phyloP scores from a whole-genome alignment of 2,888 invertebrate genomes.

The Ephialtes manifestator region DNA sequence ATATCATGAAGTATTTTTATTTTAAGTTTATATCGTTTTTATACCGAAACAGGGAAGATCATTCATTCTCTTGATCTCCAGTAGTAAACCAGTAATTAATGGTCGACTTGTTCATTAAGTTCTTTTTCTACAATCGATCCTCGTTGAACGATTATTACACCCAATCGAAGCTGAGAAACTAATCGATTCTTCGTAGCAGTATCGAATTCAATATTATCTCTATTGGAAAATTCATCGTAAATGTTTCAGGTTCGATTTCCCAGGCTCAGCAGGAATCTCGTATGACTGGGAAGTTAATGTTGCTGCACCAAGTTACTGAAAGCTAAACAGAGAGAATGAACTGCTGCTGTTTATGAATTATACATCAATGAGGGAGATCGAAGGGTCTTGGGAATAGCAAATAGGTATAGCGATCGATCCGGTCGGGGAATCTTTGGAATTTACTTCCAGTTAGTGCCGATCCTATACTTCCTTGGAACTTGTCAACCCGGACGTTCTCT shows the following conservation, averaged over 20 bases:
- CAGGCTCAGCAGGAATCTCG: conserved; percentile 11
- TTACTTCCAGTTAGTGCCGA: conserved; percentile 11
- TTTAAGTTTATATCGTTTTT: neutral
- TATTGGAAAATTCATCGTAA: conserved; percentile 29
- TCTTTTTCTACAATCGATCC: conserved; percentile 45
- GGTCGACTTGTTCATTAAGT: conserved; percentile 14
- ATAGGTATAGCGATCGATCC: conserved; percentile 24
- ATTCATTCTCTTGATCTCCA: neutral
- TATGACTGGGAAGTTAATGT: conserved; percentile 5
- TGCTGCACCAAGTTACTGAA: neutral
- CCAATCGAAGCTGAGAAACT: conserved; percentile 6
- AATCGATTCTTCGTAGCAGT: conserved; percentile 61
- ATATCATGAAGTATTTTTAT: neutral
- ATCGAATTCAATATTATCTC: conserved; percentile 38
- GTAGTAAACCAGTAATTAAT: conserved; percentile 46
- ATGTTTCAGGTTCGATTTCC: conserved; percentile 34
- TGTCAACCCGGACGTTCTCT: conserved; percentile 43
- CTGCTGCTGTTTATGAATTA: conserved; percentile 34
- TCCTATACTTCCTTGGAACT: conserved; percentile 41
- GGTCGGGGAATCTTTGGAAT: conserved; percentile 46
- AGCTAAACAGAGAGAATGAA: neutral
- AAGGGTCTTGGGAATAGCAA: conserved; percentile 17
- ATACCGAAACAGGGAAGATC: neutral
- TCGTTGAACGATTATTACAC: conserved; percentile 50
- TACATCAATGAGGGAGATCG: conserved; percentile 40